Evolutionary conservation across 53 echinoderm and acorn worm species (phyloP), one percentile per base, ranked within the genome.

Genomic region (Actinopyga echinites): DNA sequence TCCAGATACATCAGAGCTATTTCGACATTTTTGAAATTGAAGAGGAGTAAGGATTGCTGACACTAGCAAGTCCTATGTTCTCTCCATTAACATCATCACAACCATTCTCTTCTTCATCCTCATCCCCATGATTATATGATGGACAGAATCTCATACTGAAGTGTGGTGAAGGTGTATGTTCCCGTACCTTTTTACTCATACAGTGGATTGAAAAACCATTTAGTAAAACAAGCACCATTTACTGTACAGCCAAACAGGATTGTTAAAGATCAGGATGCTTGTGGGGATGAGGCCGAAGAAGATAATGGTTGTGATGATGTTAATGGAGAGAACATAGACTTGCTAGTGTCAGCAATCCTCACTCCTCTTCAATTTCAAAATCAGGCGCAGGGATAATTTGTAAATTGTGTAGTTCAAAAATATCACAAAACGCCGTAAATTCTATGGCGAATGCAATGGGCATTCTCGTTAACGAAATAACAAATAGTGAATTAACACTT

Each of bases 401-500:
- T 53, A 67, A 85, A 60, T 35, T 85, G 40, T 57, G 75, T 19
- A 75, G 59, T 57, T 75, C 43, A 21, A 33, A n/a, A 85, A 75
- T 85, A 19, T 49, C 85, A 11, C 59, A 85, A 58, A 74, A 22
- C 31, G 5, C 61, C 20, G 11, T 85, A 42, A 85, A 85, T 69
- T 33, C 32, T 21, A 74, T 85, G 22, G 85, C 69, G 31, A 85
- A 74, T 61, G 56, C 61, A 59, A 57, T 60, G 30, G 75, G 59
- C 62, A 75, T 85, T 0, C 25, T 85, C 26, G 26, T 85, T 60
- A 57, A 26, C 11, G 85, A 85, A 54, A 56, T 86, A 66, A 64
- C 79, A 31, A 66, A 86, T 55, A 66, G 87, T 81, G 81, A 64
- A 56, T 86, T 79, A 56, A 53, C 42, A 22, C 68, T 64, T 65